A percentile compares a stretch with the other conserved stretches of the same genome.
phyloP scores from a whole-genome alignment of 2,113 vertebrate species.

The Pungitius pungitius region DNA sequence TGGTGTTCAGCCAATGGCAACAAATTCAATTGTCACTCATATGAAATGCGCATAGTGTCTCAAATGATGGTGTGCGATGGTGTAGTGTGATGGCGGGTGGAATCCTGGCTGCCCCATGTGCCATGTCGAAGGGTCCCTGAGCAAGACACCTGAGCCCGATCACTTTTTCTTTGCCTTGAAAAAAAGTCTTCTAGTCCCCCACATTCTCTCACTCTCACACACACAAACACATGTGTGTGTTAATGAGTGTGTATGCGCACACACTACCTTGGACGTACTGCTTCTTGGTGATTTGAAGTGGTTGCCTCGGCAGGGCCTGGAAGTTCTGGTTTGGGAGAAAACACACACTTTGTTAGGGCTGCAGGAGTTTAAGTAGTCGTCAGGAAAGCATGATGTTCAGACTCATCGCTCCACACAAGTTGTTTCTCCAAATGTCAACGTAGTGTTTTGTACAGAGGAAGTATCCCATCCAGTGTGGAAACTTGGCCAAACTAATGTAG shows the following conservation, averaged over 20 bases:
- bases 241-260: background rate
- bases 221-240: slow-evolving; percentile 33
- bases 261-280: slow-evolving; percentile 69
- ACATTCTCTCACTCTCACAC: background rate
- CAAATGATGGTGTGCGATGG: too few relatives aligned
- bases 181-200: slow-evolving; percentile 27
- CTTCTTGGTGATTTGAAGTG: slow-evolving; percentile 74
- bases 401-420: slow-evolving; percentile 5
- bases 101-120: too few relatives aligned
- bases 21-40: background rate
- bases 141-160: too few relatives aligned
- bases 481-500: slow-evolving; percentile 20
- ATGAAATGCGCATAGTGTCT: background rate
- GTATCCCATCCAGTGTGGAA: background rate
- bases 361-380: background rate
- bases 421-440: background rate
- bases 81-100: too few relatives aligned
- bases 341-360: slow-evolving; percentile 29
- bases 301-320: slow-evolving; percentile 78
- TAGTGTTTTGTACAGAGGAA: background rate
- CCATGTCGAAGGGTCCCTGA: too few relatives aligned
- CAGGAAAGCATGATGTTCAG: background rate
- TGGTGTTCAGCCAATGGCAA: background rate
- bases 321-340: slow-evolving; percentile 72
- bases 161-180: slow-evolving; percentile 23